These are phyloP conservation scores for Cynaeus angustus DNA, from an alignment of 2,888 invertebrate species.

Conservation along the genomic window DNA sequence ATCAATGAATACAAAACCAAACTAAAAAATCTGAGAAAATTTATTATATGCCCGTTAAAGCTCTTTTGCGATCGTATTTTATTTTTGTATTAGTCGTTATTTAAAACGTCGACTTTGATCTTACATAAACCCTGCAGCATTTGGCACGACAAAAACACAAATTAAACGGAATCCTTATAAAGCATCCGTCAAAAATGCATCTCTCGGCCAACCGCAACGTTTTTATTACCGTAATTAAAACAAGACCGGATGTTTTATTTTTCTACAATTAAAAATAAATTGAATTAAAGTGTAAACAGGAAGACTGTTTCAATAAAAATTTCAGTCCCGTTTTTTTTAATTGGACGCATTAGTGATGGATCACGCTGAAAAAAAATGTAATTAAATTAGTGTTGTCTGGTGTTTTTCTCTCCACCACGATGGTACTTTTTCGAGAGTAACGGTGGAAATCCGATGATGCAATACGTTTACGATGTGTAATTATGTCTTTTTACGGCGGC, in stretches of 20 bases:
- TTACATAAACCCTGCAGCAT: too few species aligned
- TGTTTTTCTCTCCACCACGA: conserved; percentile 6
- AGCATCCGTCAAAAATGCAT: conserved; percentile 16
- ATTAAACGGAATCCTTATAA: neutral
- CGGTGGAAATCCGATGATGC: conserved; percentile 22
- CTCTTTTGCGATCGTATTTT: too few species aligned
- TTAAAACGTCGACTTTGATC: too few species aligned
- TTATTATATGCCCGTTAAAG: too few species aligned
- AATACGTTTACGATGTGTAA: conserved; percentile 26
- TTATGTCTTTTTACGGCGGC: conserved; percentile 18
- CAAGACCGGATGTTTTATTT: neutral
- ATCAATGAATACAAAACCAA: too few species aligned
- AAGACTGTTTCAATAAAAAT: conserved; percentile 10
- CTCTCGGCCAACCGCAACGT: conserved; percentile 6
- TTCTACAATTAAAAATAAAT: neutral
- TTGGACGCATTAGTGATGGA: conserved; percentile 11
- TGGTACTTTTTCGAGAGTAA: conserved; percentile 9
- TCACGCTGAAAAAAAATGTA: conserved; percentile 3
- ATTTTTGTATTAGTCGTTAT: too few species aligned
- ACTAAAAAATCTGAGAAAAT: too few species aligned
- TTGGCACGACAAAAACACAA: neutral
- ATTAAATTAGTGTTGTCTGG: neutral
- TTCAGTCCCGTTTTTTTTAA: conserved; percentile 2
- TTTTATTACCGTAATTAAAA: conserved; percentile 23
- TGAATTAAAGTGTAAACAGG: conserved; percentile 2